Evolutionary conservation across 2,113 vertebrate genomes (phyloP).

Genomic region (Danionella cerebrum): DNA sequence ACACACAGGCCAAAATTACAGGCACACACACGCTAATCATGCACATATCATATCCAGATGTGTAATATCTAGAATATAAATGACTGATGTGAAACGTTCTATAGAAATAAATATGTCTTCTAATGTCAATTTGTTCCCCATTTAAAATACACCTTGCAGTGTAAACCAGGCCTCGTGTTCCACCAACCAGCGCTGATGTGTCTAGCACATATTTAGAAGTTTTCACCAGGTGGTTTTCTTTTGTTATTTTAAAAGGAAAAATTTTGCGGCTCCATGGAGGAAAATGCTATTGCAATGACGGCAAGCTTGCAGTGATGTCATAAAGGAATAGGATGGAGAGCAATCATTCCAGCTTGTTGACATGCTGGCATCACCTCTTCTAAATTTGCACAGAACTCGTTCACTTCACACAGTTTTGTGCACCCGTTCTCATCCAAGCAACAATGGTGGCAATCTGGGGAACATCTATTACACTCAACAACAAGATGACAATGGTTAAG

Average conservation of each 20-base stretch:
- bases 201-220: too few species aligned
- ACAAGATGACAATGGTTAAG: not conserved
- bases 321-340: not conserved
- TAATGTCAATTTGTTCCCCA: too few species aligned
- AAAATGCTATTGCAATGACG: not conserved
- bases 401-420: not conserved
- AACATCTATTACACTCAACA: not conserved
- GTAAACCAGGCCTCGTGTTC: too few species aligned
- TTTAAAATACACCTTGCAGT: too few species aligned
- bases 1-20: too few species aligned
- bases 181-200: too few species aligned
- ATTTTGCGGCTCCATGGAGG: not conserved
- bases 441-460: not conserved
- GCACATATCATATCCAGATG: too few species aligned
- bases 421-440: not conserved
- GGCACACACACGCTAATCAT: too few species aligned
- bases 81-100: too few species aligned
- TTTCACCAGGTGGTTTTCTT: not conserved
- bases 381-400: not conserved
- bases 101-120: too few species aligned
- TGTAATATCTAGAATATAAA: too few species aligned
- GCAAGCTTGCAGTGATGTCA: constrained; percentile 14
- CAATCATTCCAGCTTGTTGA: not conserved
- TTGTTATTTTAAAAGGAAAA: constrained; percentile 28
- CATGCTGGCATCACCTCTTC: not conserved